These are phyloP conservation scores for Hydrolagus colliei DNA, from an alignment of 2,797 vertebrate genomes.

Conservation along the genomic window DNA sequence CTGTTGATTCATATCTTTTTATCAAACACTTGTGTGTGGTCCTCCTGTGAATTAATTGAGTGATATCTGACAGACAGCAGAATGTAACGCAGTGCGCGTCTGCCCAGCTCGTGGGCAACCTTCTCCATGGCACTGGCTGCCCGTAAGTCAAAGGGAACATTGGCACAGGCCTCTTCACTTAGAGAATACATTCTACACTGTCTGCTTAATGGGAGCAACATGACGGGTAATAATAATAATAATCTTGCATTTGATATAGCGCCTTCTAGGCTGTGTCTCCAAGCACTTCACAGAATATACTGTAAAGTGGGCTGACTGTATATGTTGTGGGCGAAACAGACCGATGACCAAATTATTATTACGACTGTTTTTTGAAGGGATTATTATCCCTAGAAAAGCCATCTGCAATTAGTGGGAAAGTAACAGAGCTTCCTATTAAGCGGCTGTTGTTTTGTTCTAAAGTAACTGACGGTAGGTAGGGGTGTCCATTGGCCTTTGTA, in stretches of 20 bases:
- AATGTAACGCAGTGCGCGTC: background rate
- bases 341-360: no score
- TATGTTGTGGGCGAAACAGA: no score
- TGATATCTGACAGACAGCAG: slow-evolving; percentile 5
- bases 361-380: no score
- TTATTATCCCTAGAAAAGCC: no score
- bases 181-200: slow-evolving; percentile 15
- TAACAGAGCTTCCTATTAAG: background rate
- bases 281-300: no score
- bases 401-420: background rate
- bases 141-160: background rate
- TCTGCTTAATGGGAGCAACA: slow-evolving; percentile 5
- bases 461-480: background rate
- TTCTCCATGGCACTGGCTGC: background rate
- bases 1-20: slow-evolving; percentile 28
- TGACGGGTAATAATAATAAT: no score
- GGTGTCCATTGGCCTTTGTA: background rate
- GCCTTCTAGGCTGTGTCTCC: no score
- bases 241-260: no score
- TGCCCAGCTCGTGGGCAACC: background rate
- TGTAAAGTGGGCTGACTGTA: no score
- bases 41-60: slow-evolving; percentile 27
- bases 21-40: slow-evolving; percentile 14
- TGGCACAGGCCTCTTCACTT: slow-evolving; percentile 16
- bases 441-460: background rate